phyloP scores from a whole-genome alignment of 2,113 vertebrate genomes.

The Clarias macrocephalus region DNA sequence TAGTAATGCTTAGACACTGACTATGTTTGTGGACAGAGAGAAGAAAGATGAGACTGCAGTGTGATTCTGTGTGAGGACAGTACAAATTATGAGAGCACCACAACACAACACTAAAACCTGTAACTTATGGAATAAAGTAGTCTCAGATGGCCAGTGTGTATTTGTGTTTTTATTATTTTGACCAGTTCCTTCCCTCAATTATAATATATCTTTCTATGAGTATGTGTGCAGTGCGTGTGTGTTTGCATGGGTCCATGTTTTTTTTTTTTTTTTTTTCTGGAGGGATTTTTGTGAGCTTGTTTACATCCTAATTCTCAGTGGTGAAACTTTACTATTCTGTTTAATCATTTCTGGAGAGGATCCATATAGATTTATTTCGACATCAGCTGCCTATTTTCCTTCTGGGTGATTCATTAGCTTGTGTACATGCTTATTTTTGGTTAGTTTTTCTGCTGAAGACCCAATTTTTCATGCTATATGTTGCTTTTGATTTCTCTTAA shows the following conservation, averaged over 20 bases:
- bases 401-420: constrained; percentile 66
- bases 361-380: constrained; percentile 78
- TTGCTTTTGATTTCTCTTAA: neutral
- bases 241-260: constrained; percentile 24
- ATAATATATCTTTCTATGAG: neutral
- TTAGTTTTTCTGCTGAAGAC: neutral
- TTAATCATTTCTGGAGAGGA: constrained; percentile 77
- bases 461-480: neutral
- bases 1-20: neutral
- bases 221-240: constrained; percentile 52
- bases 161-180: neutral
- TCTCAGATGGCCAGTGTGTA: neutral
- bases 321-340: constrained; percentile 77
- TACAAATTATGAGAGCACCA: neutral
- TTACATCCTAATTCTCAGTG: constrained; percentile 79
- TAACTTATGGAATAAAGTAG: neutral
- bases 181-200: neutral
- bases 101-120: neutral
- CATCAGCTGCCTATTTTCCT: constrained; percentile 73
- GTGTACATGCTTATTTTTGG: constrained; percentile 64
- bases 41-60: neutral
- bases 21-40: neutral
- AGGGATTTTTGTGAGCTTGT: constrained; percentile 72
- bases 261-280: constrained; percentile 65
- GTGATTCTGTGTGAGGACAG: neutral